Evolutionary conservation across 2,797 vertebrate species (phyloP).

Genomic region (Octomys mimax): DNA sequence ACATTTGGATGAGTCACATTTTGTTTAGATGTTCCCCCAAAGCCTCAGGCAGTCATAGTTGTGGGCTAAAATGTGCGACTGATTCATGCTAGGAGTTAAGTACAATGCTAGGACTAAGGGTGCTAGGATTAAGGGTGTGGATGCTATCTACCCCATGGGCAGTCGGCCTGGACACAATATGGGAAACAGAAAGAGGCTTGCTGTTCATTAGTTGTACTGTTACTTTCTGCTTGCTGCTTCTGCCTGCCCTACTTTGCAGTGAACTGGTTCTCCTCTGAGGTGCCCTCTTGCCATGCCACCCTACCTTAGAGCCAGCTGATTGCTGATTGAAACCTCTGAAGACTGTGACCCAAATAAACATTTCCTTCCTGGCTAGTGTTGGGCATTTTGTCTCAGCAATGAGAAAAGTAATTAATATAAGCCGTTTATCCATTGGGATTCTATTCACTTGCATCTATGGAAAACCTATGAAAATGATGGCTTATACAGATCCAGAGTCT

Average conservation of each 20-base stretch:
- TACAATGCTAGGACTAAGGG: background rate
- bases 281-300: background rate
- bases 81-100: background rate
- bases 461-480: background rate
- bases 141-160: background rate
- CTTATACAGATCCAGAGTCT: background rate
- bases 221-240: background rate
- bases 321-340: background rate
- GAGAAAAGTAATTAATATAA: background rate
- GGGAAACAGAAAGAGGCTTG: background rate
- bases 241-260: background rate
- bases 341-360: background rate
- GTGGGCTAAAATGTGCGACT: background rate
- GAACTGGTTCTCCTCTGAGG: background rate
- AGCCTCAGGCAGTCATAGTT: background rate
- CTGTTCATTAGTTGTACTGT: background rate
- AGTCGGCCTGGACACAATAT: background rate
- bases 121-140: background rate
- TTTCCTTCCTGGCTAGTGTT: background rate
- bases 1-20: background rate
- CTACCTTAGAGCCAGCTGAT: background rate
- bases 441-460: background rate
- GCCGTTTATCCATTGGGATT: conserved; percentile 11
- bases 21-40: background rate
- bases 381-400: background rate